These are phyloP conservation scores for Athrips mouffetella DNA, from an alignment of 2,888 invertebrate genomes.

Conservation along the genomic window DNA sequence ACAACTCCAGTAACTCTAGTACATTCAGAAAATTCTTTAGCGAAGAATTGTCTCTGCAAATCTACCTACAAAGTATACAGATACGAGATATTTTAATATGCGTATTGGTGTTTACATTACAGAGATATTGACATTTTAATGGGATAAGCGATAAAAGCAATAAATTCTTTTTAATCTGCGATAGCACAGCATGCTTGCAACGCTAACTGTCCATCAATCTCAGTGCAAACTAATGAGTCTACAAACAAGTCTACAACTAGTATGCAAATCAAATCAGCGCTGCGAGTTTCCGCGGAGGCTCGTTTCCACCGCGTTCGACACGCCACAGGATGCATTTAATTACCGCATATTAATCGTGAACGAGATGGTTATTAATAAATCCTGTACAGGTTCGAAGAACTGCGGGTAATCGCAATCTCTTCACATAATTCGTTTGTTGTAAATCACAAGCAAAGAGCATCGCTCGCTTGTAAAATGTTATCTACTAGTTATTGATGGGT, in stretches of 20 bases:
- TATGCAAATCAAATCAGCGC: conserved; percentile 38
- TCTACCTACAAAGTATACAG: too few relatives aligned
- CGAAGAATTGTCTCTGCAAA: too few relatives aligned
- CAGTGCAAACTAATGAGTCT: conserved; percentile 33
- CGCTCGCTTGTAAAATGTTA: neutral
- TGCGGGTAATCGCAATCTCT: conserved; percentile 38
- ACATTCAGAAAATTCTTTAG: too few relatives aligned
- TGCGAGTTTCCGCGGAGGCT: conserved; percentile 29
- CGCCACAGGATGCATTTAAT: conserved; percentile 42
- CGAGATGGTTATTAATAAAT: conserved; percentile 38
- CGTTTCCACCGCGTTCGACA: conserved; percentile 28
- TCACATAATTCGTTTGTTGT: conserved; percentile 31
- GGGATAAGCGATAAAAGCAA: conserved; percentile 1
- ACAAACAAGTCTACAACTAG: conserved; percentile 33
- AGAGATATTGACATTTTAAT: conserved; percentile 9
- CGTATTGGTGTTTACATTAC: conserved; percentile 1
- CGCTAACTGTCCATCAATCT: conserved; percentile 33
- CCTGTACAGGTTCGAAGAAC: conserved; percentile 29
- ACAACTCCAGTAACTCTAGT: neutral
- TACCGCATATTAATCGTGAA: conserved; percentile 44
- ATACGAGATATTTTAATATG: neutral
- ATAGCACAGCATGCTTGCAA: conserved; percentile 20
- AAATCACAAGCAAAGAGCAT: neutral
- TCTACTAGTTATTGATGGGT: neutral
- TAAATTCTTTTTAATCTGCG: conserved; percentile 12